Percentiles rank a stretch among this genome's conserved stretches.
Conservation (phyloP, 2,797 vertebrate genomes). For the Scyliorhinus canicula region DNA sequence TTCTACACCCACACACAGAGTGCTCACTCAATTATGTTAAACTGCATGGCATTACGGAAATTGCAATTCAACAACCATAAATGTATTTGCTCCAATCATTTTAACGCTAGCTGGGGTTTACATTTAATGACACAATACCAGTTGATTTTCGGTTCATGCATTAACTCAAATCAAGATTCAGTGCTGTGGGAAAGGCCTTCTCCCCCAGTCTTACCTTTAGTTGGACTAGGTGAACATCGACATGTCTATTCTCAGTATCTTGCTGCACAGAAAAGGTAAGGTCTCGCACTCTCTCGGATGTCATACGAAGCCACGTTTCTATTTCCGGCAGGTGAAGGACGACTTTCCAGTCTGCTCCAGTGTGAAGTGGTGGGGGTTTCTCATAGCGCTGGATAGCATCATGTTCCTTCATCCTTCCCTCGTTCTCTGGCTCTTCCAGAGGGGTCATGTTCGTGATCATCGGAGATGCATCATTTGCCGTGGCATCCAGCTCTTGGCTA, state of each 20-base stretch:
- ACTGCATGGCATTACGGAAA: background rate
- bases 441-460: constrained; percentile 81
- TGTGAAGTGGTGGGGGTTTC: constrained; percentile 85
- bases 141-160: background rate
- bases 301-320: constrained; percentile 88
- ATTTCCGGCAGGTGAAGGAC: constrained; percentile 93
- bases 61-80: background rate
- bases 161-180: background rate
- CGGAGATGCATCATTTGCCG: constrained; percentile 70
- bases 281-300: constrained; percentile 77
- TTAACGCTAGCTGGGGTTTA: background rate
- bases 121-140: background rate
- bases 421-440: constrained; percentile 57
- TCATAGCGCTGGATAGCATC: constrained; percentile 68
- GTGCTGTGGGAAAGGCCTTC: background rate
- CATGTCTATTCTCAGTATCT: constrained; percentile 77
- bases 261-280: constrained; percentile 87
- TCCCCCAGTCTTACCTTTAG: constrained; percentile 75
- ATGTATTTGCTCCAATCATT: background rate
- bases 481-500: constrained; percentile 58
- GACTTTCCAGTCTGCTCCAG: constrained; percentile 92
- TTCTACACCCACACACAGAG: background rate
- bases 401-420: constrained; percentile 53
- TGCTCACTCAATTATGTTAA: background rate
- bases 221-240: constrained; percentile 90